Conservation (phyloP, 2,888 invertebrate genomes). For the Mesorhabditis spiculigera region DNA sequence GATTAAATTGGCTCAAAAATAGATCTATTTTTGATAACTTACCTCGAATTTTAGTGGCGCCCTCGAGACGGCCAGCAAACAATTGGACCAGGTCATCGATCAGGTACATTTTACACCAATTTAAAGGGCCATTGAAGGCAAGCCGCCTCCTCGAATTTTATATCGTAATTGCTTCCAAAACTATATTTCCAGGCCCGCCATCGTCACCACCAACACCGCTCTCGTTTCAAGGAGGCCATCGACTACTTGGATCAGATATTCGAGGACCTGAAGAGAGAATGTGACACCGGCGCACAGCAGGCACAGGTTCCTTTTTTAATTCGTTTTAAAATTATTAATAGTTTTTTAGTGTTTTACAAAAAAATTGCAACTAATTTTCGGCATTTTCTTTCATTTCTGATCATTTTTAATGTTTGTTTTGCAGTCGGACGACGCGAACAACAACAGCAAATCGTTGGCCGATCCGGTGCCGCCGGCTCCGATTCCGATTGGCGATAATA, state of each 20-base stretch:
- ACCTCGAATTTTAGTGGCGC: constrained; percentile 32
- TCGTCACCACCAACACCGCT: constrained; percentile 40
- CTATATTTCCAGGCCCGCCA: constrained; percentile 21
- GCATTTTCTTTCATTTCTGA: too few species aligned
- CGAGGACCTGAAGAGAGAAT: constrained; percentile 54
- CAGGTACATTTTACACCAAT: constrained; percentile 27
- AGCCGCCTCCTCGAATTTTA: too few species aligned
- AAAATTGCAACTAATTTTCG: too few species aligned
- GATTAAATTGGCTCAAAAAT: neutral
- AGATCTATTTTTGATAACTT: neutral
- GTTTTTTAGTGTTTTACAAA: too few species aligned
- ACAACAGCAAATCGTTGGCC: too few species aligned
- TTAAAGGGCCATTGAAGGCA: neutral
- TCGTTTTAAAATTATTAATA: too few species aligned
- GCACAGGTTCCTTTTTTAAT: neutral
- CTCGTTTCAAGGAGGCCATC: constrained; percentile 57
- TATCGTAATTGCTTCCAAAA: too few species aligned
- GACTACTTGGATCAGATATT: constrained; percentile 57
- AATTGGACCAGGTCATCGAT: constrained; percentile 55
- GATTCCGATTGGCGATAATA: too few species aligned
- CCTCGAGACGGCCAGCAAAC: constrained; percentile 47
- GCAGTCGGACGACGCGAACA: too few species aligned
- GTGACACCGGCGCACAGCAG: constrained; percentile 28
- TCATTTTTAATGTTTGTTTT: too few species aligned
- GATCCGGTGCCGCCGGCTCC: too few species aligned